Evolutionary conservation across 2,113 vertebrate genomes (phyloP).

Genomic region (Heterotis niloticus): DNA sequence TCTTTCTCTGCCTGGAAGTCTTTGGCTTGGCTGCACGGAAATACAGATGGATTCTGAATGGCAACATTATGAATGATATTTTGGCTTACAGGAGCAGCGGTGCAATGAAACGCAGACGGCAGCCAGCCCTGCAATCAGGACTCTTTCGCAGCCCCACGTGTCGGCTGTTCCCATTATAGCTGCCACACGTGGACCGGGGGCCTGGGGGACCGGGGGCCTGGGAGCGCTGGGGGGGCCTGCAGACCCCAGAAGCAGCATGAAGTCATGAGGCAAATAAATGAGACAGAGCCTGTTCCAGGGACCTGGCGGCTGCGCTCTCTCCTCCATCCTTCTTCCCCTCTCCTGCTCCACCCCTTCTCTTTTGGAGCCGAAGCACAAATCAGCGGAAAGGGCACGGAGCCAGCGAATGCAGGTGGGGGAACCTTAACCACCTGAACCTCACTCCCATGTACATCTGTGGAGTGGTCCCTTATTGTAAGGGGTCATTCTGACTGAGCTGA

Average conservation of each 20-base stretch:
- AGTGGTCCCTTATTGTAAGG: no score
- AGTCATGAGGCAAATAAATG: background rate
- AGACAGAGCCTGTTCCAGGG: background rate
- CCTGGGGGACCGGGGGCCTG: background rate
- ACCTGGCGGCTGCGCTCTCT: background rate
- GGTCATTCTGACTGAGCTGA: no score
- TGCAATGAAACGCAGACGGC: conserved; percentile 9
- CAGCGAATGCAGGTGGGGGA: no score
- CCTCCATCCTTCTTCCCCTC: background rate
- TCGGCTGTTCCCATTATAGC: background rate
- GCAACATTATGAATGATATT: conserved; percentile 8
- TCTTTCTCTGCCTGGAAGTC: background rate
- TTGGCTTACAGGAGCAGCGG: background rate
- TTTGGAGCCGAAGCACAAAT: no score
- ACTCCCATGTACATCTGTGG: no score
- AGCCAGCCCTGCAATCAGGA: background rate
- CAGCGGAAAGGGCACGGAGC: no score
- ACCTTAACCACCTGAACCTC: no score
- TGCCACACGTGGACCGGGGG: background rate
- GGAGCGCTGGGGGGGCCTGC: no score
- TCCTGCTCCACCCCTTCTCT: no score
- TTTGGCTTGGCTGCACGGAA: background rate
- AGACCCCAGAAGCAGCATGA: background rate
- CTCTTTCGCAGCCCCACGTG: background rate
- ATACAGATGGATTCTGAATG: conserved; percentile 24